Base-by-base conservation (phyloP, 2,113 vertebrate genomes). In the Callionymus lyra region DNA sequence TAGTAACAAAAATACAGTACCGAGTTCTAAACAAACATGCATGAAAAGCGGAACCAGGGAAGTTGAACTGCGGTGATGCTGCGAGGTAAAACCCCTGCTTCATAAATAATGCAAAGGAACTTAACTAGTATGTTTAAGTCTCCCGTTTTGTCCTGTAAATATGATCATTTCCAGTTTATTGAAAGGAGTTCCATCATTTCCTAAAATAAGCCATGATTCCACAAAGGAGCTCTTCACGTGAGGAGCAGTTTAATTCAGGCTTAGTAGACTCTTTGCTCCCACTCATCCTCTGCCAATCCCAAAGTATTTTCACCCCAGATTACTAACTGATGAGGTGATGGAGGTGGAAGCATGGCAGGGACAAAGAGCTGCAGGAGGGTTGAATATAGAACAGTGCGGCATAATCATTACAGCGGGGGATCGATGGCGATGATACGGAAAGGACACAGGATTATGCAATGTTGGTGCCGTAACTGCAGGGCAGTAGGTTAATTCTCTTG, bases 401-500 rank as follows among this genome's bases (percentile, higher is more conserved):
- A 27, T 33, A 40, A 17, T 16, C 1, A 10, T 38, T 1, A n/a
- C 10, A 47, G 40, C 18, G 31, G 46, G 6, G 35, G 39, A 35
- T 44, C 6, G 16, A 48, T 44, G 17, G 12, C 2, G 6, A 15
- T 10, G 56, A 46, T 15, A 12, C 1, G n/a, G 46, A 63, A 48
- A 40, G 57, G 34, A 56, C 4, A 36, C 31, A 16, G 53, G 27
- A 45, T 73, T 68, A 67, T 27, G 37, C 39, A 64, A 73, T 14
- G 53, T 36, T 38, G 47, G 49, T 36, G 38, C 31, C 21, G 48
- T 53, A 46, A 63, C 47, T 16, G 37, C 17, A 34, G 50, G 59
- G 50, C 74, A 72, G 54, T 36, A 61, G 74, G 70, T 65, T 72
- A 72, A 76, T 67, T 65, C 54, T 38, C 56, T 61, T 72, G 59